phyloP scores from a whole-genome alignment of 1,140 invertebrate species.

The Linepithema humile region DNA sequence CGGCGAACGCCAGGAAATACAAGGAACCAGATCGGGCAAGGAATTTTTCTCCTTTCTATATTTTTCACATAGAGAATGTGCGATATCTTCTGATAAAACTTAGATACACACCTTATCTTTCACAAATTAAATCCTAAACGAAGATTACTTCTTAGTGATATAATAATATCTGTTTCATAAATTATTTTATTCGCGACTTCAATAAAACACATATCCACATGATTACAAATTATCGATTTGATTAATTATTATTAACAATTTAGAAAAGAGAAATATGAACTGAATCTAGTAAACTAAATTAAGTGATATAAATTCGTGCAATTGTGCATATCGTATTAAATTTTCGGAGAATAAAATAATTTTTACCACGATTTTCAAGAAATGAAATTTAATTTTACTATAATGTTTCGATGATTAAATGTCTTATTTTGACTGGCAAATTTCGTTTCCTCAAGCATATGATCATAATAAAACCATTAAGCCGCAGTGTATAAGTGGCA shows the following conservation, averaged over 20 bases:
- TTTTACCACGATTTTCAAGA: not conserved
- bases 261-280: not conserved
- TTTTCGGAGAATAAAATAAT: not conserved
- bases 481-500: not conserved
- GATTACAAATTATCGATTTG: no score
- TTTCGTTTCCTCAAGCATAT: not conserved
- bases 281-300: not conserved
- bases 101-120: not conserved
- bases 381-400: not conserved
- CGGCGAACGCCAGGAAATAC: conserved; percentile 67
- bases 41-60: conserved; percentile 60
- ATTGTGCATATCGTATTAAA: not conserved
- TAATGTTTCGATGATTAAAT: not conserved
- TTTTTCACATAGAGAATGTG: conserved; percentile 56
- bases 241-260: not conserved
- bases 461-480: conserved; percentile 39
- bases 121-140: not conserved
- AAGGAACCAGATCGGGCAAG: conserved; percentile 67
- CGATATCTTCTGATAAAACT: conserved; percentile 18
- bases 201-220: not conserved
- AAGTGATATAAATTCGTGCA: not conserved
- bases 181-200: not conserved
- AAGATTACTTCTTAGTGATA: not conserved
- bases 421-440: not conserved
- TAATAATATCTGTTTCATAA: not conserved